Evolutionary conservation across 2,888 invertebrate genomes (phyloP), one percentile per base, ranked within the genome.

Genomic region (Scelioninae gen. 1): DNA sequence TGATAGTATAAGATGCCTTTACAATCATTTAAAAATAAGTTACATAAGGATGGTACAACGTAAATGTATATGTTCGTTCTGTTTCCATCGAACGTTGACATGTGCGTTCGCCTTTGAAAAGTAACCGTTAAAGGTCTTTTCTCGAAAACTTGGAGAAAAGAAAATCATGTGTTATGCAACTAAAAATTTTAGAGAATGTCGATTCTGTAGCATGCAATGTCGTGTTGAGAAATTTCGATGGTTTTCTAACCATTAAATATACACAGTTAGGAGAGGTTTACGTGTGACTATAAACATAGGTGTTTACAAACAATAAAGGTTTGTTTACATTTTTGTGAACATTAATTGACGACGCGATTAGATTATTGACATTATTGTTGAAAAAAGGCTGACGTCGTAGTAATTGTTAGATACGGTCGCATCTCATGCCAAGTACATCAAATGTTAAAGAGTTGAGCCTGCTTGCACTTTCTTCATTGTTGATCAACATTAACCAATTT

Each of bases 71-170:
- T 45, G 53, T 40, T 53, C 53, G 53, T 15, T 47, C 60, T 23
- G 68, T 40, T 69, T 69, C 43, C 6, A 78, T 71, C 71, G 65
- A 65, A 58, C 78, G 65, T 58, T 71, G 78, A 71, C 78, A 65
- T 51, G 71, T 71, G 69, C 56, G 69, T 78, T 55, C 23, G 62
- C 15, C 63, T 71, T 58, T 58, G 49, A 69, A 69, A 66, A 66
- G n/a, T 51, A 63, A 2, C 69, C 68, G 68, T 68, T 77, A 66
- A 75, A 76, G 68, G 76, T 66, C 49, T 53, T 76, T 58, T 66
- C 31, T 75, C 58, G 32, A 66, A 47, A 76, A 60, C 29, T 58
- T 38, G 45, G 34, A 58, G 68, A 60, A n/a, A 60, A 32, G 60
- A 66, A 53, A 62, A 34, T 34, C 43, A 15, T 10, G 43, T 5